Conservation (phyloP, 2,113 vertebrate species). For the Syngnathus typhle region DNA sequence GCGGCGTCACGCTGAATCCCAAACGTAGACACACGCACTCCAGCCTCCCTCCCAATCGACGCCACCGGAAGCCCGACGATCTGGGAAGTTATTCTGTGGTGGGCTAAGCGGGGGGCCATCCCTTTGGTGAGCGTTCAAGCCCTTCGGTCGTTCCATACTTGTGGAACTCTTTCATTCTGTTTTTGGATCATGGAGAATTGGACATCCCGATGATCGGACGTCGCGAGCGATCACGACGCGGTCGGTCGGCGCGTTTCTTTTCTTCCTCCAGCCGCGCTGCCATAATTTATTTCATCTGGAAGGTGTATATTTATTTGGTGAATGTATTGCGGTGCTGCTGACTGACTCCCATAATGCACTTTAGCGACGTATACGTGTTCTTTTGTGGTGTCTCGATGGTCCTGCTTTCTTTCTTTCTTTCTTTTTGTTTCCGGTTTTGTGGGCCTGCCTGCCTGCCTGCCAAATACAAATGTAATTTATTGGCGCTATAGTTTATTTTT, state of each 20-base stretch:
- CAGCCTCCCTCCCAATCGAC: neutral
- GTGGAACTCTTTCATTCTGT: too few relatives aligned
- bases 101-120: too few relatives aligned
- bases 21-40: too few relatives aligned
- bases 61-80: neutral
- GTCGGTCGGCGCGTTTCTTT: too few relatives aligned
- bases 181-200: too few relatives aligned
- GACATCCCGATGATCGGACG: too few relatives aligned
- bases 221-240: too few relatives aligned
- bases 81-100: neutral
- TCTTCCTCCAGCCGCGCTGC: too few relatives aligned
- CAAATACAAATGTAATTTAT: conserved; percentile 50
- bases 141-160: too few relatives aligned
- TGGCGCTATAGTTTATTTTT: conserved; percentile 50
- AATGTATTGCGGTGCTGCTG: conserved; percentile 95
- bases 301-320: conserved; percentile 93
- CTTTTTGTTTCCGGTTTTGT: neutral
- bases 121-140: too few relatives aligned
- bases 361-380: conserved; percentile 72
- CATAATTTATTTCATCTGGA: conserved; percentile 89
- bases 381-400: conserved; percentile 55
- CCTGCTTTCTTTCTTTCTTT: conserved; percentile 30
- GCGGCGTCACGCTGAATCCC: too few relatives aligned
- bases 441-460: neutral
- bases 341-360: conserved; percentile 88